A percentile compares a stretch with the other conserved stretches of the same genome.
Evolutionary conservation across 2,113 vertebrate species (phyloP).

Genomic region (Boleophthalmus pectinirostris): DNA sequence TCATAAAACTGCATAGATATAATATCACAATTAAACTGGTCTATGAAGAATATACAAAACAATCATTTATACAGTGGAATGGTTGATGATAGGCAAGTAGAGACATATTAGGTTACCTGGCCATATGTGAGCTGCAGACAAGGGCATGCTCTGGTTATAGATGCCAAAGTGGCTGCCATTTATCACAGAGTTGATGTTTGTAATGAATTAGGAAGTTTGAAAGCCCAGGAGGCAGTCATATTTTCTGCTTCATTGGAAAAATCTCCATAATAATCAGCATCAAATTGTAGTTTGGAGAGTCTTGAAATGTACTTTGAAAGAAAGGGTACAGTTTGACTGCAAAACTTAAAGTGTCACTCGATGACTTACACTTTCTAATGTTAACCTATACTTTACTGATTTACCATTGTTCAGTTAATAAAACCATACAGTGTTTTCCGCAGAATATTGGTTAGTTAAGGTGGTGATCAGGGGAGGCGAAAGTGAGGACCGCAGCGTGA

Average conservation of each 20-base stretch:
- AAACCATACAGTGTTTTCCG: no score
- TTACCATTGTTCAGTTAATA: background rate
- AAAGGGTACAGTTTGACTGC: background rate
- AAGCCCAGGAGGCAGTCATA: conserved; percentile 7
- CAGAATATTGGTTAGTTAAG: no score
- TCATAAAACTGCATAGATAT: conserved; percentile 30
- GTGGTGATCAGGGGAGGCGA: no score
- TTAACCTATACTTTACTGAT: background rate
- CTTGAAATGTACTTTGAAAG: background rate
- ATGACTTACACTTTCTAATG: background rate
- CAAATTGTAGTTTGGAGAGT: background rate
- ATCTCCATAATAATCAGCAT: conserved; percentile 8
- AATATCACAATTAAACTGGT: background rate
- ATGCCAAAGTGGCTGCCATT: conserved; percentile 15
- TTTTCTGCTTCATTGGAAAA: conserved; percentile 7
- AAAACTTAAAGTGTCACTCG: background rate
- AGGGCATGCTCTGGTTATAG: conserved; percentile 13
- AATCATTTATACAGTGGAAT: conserved; percentile 59
- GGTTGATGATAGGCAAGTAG: conserved; percentile 28
- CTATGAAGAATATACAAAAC: conserved; percentile 9
- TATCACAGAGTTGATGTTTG: conserved; percentile 1
- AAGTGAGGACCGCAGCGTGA: no score
- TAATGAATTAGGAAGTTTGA: conserved; percentile 5
- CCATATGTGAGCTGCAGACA: conserved; percentile 20
- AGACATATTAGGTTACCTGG: conserved; percentile 39